Evolutionary conservation across 2,888 invertebrate genomes (phyloP), one percentile per base, ranked within the genome.

Genomic region (Lordiphosa andalusiaca): DNA sequence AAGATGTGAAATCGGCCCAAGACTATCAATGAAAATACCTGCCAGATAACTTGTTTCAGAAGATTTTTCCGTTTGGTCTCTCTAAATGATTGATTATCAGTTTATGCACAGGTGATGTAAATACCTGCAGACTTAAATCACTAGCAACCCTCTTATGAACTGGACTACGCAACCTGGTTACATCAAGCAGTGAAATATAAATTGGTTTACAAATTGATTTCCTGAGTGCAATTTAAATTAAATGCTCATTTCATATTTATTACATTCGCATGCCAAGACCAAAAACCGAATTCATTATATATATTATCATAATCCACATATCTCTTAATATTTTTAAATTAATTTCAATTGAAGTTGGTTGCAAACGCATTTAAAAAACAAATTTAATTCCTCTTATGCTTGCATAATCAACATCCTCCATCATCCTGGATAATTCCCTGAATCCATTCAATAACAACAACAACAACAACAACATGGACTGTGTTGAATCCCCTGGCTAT

Each of bases 321-420:
- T 16, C 33, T 10, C 12, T 59, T 44, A 61, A 67, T 63, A 57
- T 53, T 68, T 61, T 49, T 48, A 74, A 25, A 82, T 82, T 75
- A 66, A 75, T 70, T 46, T 67, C 47, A 58, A 50, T 57, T 48
- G 21, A 36, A 55, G 30, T 16, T 46, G 16, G 39, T 16, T 48
- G 44, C 30, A 13, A 40, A 41, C 63, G 57, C 65, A 61, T 73
- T 23, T 23, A 23, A 23, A 23, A 23, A 53, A 64, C 71, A 69
- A 60, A 56, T 40, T 58, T 63, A 53, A 61, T 75, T 67, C 63
- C 49, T 50, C 51, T 67, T 62, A 46, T 57, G 67, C 62, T 55
- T 59, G 48, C 69, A 67, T 61, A 59, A 60, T 44, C 63, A 50
- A 58, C 71, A 39, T 44, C 53, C 42, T 39, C 23, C 47, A 48